Evolutionary conservation across 2,113 vertebrate species (phyloP), one percentile per base, ranked within the genome.

Genomic region (Ploceus nigricollis): DNA sequence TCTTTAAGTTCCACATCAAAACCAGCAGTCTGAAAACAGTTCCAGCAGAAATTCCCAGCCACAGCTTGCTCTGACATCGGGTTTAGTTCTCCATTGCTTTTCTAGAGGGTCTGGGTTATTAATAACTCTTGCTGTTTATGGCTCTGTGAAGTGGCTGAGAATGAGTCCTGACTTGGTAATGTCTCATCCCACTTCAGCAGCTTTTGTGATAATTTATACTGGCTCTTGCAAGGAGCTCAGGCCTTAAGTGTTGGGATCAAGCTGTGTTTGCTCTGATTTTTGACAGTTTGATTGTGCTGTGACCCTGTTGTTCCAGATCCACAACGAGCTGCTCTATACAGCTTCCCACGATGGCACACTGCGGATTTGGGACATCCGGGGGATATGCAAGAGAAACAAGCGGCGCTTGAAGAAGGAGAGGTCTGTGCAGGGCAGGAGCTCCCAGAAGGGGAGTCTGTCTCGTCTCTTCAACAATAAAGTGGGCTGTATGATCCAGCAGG

Each of bases 401-500:
- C 53, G 92, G n/a, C 92, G 96, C 53, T 31, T 63, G 65, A 97
- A 94, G 79, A 96, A 96, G 84, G 96, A 97, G 56, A 79, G 89
- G 39, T 91, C 93, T 30, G 66, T 71, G 44, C 97, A 95, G 73
- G 93, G 96, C 86, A 97, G 96, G 81, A 73, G 94, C 75, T 96
- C 96, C 13, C 96, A 97, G 89, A 97, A 96, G 83, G 97, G 97
- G 24, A 97, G 98, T 47, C 94, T 98, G 39, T 94, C 98, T 7
- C 98, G 98, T 6, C 96, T 98, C 82, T 98, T 98, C 96, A 98
- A 98, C 93, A 98, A 98, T 68, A 98, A 97, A 72, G 98, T 98
- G 1, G 98, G 98, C 89, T 98, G 98, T 33, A 91, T 97, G 53
- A 85, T 95, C 9, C 97, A 97, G 79, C 96, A 97, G 44, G 95